Base-by-base conservation (phyloP, 2,113 vertebrate species). In the Ammodytes marinus region DNA sequence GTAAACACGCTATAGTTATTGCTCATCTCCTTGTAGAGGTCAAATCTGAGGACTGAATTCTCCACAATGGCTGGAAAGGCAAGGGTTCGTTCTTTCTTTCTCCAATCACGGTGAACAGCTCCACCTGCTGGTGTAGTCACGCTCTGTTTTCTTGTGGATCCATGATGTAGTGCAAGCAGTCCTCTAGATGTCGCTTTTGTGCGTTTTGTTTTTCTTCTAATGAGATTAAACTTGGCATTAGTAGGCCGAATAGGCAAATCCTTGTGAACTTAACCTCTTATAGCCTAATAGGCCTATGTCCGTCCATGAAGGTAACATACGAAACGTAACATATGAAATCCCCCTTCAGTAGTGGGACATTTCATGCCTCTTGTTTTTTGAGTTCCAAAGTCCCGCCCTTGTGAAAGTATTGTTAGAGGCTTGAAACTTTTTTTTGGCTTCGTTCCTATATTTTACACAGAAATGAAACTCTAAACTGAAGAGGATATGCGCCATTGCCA, bases 101-200 rank as follows among this genome's bases (percentile, higher is more conserved):
- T 40, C 52, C 15, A 80, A 53, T 66, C 83, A 68, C 76, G 92
- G 95, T 90, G 65, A 86, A 94, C 74, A 91, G 75, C 88, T 10
- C 93, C 94, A 88, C 79, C 95, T 93, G 79, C 86, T 92, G 95
- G 89, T 65, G 14, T 0, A 1, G 15, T 14, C 15, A 82, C 3
- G 5, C 46, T 39, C 4, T 47, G 43, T 14, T 76, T 47, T 49
- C 42, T 45, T 9, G 7, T 1, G 6, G 9, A 59, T 50, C 5
- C 10, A 4, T 9, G 39, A 47, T 14, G 17, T 15, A 5, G 17
- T 17, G 19, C 43, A 42, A 5, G 11, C 37, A 46, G 54, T 11
- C 69, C 69, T 66, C 60, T 80, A 69, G 88, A 66, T 87, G 83
- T 2, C 50, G 80, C 78, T 79, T 12, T 63, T 13, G 53, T 73